These are phyloP conservation scores for Cremastobaeus sp. DNA, from an alignment of 2,888 invertebrate genomes.

Conservation along the genomic window DNA sequence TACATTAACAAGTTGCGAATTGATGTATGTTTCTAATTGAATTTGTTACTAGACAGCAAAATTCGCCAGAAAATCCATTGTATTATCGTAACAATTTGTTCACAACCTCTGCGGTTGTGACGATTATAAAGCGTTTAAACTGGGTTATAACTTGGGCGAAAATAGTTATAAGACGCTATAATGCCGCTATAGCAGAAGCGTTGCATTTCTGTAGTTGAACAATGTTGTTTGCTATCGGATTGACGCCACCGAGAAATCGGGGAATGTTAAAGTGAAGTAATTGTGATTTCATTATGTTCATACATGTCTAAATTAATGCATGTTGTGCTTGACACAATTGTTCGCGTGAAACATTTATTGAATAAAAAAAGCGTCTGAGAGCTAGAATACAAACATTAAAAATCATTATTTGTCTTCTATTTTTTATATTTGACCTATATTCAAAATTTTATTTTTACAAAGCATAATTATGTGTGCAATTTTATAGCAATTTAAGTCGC, in stretches of 20 bases:
- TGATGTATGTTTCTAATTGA: constrained; percentile 35
- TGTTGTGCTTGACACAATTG: too few relatives aligned
- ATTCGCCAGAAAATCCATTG: constrained; percentile 45
- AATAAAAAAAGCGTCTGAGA: too few relatives aligned
- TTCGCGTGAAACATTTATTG: too few relatives aligned
- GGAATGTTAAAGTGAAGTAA: constrained; percentile 19
- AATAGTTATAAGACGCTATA: constrained; percentile 46
- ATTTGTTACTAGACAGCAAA: constrained; percentile 43
- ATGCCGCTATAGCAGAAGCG: constrained; percentile 21
- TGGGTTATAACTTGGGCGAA: constrained; percentile 47
- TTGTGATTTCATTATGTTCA: constrained; percentile 39
- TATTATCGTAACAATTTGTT: constrained; percentile 51
- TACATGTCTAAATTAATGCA: too few relatives aligned
- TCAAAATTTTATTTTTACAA: too few relatives aligned
- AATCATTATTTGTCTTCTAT: too few relatives aligned
- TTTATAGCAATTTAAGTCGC: too few relatives aligned
- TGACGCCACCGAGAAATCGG: too few relatives aligned
- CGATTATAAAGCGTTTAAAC: constrained; percentile 56
- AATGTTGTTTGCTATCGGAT: constrained; percentile 42
- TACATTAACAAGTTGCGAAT: too few relatives aligned
- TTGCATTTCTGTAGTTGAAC: constrained; percentile 42
- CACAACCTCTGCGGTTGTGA: constrained; percentile 46
- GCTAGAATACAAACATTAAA: too few relatives aligned
- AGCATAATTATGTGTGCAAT: too few relatives aligned
- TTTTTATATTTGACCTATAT: too few relatives aligned